A percentile compares a stretch with the other conserved stretches of the same genome.
Conservation (phyloP, 92 coral and sea anemone species). For the Epizoanthus rinbou region DNA sequence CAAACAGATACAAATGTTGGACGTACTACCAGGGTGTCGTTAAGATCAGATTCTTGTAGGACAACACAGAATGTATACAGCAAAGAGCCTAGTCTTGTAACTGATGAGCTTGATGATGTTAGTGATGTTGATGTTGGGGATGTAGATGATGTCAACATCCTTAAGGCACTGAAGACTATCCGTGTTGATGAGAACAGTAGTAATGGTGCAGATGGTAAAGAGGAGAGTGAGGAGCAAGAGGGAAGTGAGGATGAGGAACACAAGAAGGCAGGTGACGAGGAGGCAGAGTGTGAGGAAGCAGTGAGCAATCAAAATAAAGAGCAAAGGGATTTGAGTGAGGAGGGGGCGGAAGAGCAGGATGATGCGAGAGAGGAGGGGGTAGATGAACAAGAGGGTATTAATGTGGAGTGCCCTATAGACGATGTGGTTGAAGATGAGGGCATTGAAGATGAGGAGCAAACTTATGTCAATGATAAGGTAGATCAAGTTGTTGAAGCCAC, state of each 20-base stretch:
- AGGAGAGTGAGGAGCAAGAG: background rate
- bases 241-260: background rate
- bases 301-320: background rate
- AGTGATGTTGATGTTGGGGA: slow-evolving; percentile 1
- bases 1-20: background rate
- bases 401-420: too few species aligned
- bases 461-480: background rate
- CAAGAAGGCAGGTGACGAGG: background rate
- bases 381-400: too few species aligned
- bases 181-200: background rate
- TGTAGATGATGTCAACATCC: background rate
- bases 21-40: background rate
- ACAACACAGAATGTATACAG: too few species aligned
- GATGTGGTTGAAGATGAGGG: background rate
- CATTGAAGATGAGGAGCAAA: slow-evolving; percentile 1
- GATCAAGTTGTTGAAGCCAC: background rate
- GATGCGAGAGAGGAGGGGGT: too few species aligned
- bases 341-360: background rate
- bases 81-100: background rate
- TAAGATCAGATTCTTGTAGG: slow-evolving; percentile 3
- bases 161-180: background rate
- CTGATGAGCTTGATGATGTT: background rate
- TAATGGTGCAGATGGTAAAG: background rate
- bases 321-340: background rate
- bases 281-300: background rate